Percentiles rank a stretch among this genome's conserved stretches.
Evolutionary conservation across 2,888 invertebrate genomes (phyloP).

Genomic region (Nomada fucata): DNA sequence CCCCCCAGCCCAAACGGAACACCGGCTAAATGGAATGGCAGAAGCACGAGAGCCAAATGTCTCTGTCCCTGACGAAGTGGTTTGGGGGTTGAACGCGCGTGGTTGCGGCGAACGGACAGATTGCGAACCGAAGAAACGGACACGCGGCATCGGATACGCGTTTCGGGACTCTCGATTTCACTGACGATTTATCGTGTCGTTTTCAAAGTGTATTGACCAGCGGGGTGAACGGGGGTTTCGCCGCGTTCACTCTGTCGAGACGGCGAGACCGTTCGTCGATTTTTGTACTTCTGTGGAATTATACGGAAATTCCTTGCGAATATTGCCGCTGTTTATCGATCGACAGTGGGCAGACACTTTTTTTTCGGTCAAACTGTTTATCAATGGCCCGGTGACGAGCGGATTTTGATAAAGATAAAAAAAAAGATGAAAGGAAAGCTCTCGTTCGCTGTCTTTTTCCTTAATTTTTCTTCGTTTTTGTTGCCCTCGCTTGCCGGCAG

Average conservation of each 20-base stretch:
- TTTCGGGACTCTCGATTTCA: constrained; percentile 31
- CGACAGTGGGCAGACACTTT: too few relatives aligned
- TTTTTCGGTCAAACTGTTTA: too few relatives aligned
- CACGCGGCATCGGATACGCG: constrained; percentile 40
- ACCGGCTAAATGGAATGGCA: constrained; percentile 64
- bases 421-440: neutral
- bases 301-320: too few relatives aligned
- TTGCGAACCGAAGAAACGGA: constrained; percentile 60
- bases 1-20: constrained; percentile 35
- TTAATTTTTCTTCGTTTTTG: neutral
- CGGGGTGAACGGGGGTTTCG: neutral
- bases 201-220: constrained; percentile 1
- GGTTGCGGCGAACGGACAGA: constrained; percentile 46
- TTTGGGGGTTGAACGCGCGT: neutral
- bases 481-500: neutral
- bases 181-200: neutral
- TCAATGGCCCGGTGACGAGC: neutral
- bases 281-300: neutral
- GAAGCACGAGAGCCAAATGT: constrained; percentile 69
- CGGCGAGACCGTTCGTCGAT: neutral
- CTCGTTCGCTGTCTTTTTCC: neutral
- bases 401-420: constrained; percentile 13
- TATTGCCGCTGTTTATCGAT: too few relatives aligned
- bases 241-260: neutral
- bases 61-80: constrained; percentile 64